Conservation (phyloP, 2,113 vertebrate genomes). For the Hemichromis elongatus region DNA sequence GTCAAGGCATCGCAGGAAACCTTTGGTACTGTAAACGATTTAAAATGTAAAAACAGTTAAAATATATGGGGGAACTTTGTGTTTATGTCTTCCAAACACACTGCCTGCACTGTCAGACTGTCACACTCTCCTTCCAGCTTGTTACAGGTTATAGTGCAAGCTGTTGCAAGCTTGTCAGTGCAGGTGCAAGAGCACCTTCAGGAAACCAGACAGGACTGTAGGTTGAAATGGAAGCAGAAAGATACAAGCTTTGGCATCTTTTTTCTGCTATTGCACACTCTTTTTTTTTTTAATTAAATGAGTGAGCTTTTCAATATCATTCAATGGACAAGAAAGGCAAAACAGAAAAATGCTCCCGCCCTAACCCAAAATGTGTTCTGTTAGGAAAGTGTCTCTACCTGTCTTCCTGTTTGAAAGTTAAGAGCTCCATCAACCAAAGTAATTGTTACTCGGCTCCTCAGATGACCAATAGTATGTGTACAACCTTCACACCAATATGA, state of each 20-base stretch:
- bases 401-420: background rate
- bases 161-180: background rate
- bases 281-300: background rate
- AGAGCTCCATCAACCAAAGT: background rate
- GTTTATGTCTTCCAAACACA: background rate
- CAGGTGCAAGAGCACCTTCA: conserved; percentile 15
- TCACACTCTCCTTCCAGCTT: background rate
- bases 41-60: background rate
- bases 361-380: rapidly evolving
- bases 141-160: background rate
- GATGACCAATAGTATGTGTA: background rate
- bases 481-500: background rate
- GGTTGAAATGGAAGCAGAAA: background rate
- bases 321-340: background rate
- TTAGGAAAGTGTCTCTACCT: background rate
- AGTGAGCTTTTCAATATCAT: background rate
- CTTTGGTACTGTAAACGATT: background rate
- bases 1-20: background rate
- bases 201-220: background rate
- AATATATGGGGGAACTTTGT: background rate
- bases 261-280: background rate
- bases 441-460: background rate
- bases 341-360: background rate
- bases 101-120: background rate
- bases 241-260: background rate